Percentiles rank a stretch among this genome's conserved stretches.
These are phyloP conservation scores for Chloebia gouldiae DNA, from an alignment of 2,113 vertebrate genomes.

Conservation along the genomic window DNA sequence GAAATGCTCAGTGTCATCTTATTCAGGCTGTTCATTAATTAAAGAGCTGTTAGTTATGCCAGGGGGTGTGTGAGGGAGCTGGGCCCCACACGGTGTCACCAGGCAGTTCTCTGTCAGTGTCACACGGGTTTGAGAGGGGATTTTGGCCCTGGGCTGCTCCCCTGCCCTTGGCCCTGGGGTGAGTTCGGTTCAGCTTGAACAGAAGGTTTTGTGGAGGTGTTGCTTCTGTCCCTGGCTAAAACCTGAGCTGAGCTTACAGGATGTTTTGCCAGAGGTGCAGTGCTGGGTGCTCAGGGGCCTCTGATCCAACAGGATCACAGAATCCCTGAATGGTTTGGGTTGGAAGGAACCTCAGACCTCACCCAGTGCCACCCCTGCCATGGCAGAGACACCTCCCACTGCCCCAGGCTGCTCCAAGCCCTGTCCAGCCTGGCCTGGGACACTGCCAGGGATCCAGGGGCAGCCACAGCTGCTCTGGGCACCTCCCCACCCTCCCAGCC, in stretches of 20 bases:
- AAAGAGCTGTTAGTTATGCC: not conserved
- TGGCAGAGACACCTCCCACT: not conserved
- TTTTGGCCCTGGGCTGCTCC: not conserved
- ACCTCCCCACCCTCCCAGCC: not conserved
- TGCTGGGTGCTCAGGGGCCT: not conserved
- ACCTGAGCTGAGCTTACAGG: not conserved
- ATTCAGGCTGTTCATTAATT: not conserved
- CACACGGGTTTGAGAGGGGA: accelerated
- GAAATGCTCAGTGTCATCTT: not conserved
- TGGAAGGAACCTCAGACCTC: not conserved
- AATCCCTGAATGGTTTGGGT: not conserved
- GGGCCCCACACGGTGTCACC: not conserved
- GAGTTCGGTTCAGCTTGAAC: no score
- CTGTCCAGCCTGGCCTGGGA: not conserved
- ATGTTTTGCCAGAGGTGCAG: not conserved
- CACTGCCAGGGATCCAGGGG: not conserved
- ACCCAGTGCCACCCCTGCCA: not conserved
- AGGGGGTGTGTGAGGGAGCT: not conserved
- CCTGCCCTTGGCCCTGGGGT: not conserved
- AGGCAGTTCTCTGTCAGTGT: not conserved
- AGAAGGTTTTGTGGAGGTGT: not conserved
- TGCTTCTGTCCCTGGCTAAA: not conserved
- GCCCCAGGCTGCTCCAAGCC: not conserved
- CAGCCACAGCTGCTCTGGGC: not conserved
- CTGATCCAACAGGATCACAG: not conserved